phyloP scores from a whole-genome alignment of 2,797 vertebrate genomes.

The Phalloptychus januarius region DNA sequence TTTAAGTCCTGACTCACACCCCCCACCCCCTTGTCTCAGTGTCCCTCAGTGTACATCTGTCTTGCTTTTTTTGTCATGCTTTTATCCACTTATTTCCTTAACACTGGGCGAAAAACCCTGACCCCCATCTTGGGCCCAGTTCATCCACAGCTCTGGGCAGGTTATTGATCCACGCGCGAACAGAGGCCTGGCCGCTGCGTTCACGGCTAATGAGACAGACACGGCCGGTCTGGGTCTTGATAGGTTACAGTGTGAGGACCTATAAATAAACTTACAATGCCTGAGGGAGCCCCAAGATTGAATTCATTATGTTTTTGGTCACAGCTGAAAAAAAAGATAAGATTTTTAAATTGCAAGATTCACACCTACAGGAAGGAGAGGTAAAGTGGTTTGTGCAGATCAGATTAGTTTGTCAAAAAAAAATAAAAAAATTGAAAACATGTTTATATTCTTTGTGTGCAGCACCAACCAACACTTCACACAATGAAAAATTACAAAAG shows the following conservation, averaged over 20 bases:
- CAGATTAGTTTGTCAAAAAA: constrained; percentile 2
- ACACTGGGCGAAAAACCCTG: constrained; percentile 56
- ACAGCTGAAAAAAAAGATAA: constrained; percentile 27
- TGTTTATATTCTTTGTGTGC: background rate
- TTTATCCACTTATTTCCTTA: constrained; percentile 73
- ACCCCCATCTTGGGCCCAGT: constrained; percentile 69
- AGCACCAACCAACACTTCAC: background rate
- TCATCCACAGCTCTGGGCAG: constrained; percentile 63
- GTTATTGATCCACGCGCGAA: constrained; percentile 70
- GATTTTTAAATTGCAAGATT: constrained; percentile 22
- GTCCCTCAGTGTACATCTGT: constrained; percentile 18
- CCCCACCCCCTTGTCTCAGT: constrained; percentile 12
- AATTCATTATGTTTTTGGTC: constrained; percentile 50
- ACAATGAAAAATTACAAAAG: background rate
- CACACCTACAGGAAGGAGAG: background rate
- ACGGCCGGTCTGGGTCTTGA: constrained; percentile 37
- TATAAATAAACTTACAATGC: constrained; percentile 58
- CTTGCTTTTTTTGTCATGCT: constrained; percentile 49
- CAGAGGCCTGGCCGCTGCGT: constrained; percentile 49
- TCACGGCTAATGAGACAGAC: constrained; percentile 68
- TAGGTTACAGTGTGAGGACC: constrained; percentile 51
- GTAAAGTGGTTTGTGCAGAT: background rate
- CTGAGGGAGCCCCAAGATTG: constrained; percentile 44
- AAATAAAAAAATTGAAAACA: background rate
- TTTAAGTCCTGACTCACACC: background rate